Evolutionary conservation across 2,888 invertebrate genomes (phyloP).

Genomic region (Drosophila barbarae): DNA sequence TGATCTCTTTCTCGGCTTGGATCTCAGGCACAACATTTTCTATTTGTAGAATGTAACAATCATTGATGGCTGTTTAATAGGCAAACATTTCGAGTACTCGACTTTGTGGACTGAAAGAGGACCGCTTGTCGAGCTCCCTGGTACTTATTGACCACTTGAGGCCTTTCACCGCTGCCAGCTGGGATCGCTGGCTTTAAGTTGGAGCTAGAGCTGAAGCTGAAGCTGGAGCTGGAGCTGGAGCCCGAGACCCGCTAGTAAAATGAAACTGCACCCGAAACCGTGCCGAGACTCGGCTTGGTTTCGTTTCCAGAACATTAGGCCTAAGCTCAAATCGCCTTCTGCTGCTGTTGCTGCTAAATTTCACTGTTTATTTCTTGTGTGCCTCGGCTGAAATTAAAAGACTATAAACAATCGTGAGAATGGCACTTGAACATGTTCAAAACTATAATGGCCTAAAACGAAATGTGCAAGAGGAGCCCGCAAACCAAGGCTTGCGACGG

Average conservation of each 20-base stretch:
- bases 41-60: conserved; percentile 60
- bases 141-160: conserved; percentile 50
- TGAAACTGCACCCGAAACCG: conserved; percentile 44
- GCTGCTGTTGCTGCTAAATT: conserved; percentile 55
- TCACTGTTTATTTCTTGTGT: conserved; percentile 70
- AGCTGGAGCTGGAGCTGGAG: conserved; percentile 1
- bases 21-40: conserved; percentile 19
- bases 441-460: conserved; percentile 72
- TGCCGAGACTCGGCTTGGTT: conserved; percentile 15
- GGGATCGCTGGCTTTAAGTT: background rate
- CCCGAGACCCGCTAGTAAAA: conserved; percentile 14
- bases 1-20: conserved; percentile 23
- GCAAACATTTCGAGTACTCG: conserved; percentile 51
- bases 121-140: conserved; percentile 36
- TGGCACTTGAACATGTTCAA: conserved; percentile 70
- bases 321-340: conserved; percentile 59
- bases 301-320: conserved; percentile 62
- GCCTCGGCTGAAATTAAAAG: conserved; percentile 71
- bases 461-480: conserved; percentile 61
- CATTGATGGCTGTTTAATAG: conserved; percentile 55
- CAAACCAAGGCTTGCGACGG: conserved; percentile 31
- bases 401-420: conserved; percentile 76
- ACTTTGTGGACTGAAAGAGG: conserved; percentile 34
- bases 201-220: background rate
- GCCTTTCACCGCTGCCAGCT: conserved; percentile 56